phyloP scores from a whole-genome alignment of 2,888 invertebrate species.

The Archips xylosteana region DNA sequence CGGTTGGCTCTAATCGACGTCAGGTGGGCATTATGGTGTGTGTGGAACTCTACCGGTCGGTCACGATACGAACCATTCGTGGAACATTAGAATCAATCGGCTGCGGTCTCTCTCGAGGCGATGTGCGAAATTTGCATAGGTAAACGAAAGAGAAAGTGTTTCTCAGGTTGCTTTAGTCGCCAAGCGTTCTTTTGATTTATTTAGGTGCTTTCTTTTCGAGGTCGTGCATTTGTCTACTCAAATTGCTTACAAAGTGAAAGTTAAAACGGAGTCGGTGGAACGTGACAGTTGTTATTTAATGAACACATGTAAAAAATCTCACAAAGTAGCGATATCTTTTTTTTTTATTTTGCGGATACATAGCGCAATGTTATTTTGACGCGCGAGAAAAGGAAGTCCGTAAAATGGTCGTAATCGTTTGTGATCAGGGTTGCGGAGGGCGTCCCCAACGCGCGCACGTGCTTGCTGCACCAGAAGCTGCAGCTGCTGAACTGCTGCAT shows the following conservation, averaged over 20 bases:
- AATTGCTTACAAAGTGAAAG: conserved; percentile 74
- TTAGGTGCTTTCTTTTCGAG: conserved; percentile 70
- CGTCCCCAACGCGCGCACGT: conserved; percentile 94
- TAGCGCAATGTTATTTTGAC: background rate
- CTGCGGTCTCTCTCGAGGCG: conserved; percentile 37
- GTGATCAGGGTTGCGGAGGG: conserved; percentile 90
- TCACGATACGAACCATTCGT: conserved; percentile 41
- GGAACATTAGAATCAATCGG: conserved; percentile 32
- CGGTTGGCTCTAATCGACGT: conserved; percentile 45
- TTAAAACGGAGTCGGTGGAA: conserved; percentile 61
- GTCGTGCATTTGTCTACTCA: conserved; percentile 68
- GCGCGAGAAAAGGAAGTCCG: background rate
- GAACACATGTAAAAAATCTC: conserved; percentile 49
- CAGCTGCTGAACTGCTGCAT: conserved; percentile 94
- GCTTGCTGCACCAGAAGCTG: conserved; percentile 97
- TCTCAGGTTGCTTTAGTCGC: conserved; percentile 54
- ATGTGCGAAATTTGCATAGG: conserved; percentile 57
- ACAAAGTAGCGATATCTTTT: conserved; percentile 45
- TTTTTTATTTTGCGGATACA: conserved; percentile 1
- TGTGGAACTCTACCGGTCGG: conserved; percentile 48
- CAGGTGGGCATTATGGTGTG: conserved; percentile 43
- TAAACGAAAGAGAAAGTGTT: conserved; percentile 70
- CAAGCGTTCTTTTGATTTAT: conserved; percentile 68
- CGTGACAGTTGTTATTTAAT: conserved; percentile 60
- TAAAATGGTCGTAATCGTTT: conserved; percentile 54